These are phyloP conservation scores for Oreochromis aureus DNA, from an alignment of 2,113 vertebrate genomes.

Conservation along the genomic window DNA sequence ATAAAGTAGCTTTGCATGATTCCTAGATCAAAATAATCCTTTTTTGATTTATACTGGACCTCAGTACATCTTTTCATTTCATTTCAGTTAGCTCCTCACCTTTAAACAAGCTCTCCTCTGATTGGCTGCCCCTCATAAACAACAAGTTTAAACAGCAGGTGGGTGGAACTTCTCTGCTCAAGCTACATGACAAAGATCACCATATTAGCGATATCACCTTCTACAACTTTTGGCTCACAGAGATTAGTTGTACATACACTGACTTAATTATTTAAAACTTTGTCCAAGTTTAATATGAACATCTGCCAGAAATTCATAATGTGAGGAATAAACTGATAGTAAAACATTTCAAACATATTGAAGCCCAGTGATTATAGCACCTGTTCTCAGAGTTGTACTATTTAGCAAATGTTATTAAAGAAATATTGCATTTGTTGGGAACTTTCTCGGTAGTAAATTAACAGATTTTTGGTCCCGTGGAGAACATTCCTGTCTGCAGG, in stretches of 20 bases:
- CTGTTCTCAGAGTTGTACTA: background rate
- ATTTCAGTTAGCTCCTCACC: background rate
- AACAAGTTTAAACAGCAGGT: background rate
- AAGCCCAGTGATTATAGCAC: background rate
- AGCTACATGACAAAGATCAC: background rate
- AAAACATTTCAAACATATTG: background rate
- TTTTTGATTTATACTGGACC: background rate
- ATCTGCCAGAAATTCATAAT: background rate
- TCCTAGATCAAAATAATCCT: background rate
- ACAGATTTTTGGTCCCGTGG: background rate
- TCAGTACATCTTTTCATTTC: background rate
- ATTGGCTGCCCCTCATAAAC: background rate
- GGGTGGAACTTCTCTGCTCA: accelerated
- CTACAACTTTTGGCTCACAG: background rate
- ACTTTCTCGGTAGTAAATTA: background rate
- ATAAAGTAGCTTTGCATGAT: background rate
- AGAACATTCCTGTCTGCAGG: background rate
- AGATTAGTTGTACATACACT: background rate
- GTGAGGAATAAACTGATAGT: background rate
- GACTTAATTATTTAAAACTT: background rate
- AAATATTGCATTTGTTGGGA: background rate
- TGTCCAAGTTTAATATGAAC: background rate
- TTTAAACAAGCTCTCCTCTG: background rate
- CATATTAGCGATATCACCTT: background rate
- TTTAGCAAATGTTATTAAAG: background rate